Evolutionary conservation across 2,888 invertebrate genomes (phyloP).

Genomic region (Hedya salicella): DNA sequence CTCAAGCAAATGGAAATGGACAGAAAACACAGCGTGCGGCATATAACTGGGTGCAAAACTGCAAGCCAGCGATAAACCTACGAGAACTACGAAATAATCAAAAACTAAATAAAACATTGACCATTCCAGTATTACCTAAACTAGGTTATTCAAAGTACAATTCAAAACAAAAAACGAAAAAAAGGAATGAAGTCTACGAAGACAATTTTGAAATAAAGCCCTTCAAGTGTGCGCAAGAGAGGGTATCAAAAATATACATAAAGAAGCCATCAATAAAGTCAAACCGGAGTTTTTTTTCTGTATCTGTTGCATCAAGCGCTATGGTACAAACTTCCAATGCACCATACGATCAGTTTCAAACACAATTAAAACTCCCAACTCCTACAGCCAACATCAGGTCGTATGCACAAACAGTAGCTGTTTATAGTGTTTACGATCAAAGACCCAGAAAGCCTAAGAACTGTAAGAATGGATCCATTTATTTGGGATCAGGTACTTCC

Average conservation of each 20-base stretch:
- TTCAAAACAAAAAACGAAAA: neutral
- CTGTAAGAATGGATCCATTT: neutral
- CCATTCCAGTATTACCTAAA: neutral
- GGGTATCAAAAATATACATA: neutral
- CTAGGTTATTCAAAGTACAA: too few species aligned
- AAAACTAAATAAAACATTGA: too few species aligned
- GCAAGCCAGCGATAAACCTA: neutral
- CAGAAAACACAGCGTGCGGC: too few species aligned
- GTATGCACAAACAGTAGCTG: neutral
- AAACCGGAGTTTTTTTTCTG: neutral
- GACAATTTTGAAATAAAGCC: neutral
- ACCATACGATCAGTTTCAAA: neutral
- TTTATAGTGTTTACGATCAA: constrained; percentile 3
- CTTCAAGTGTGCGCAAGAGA: neutral
- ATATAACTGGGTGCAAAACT: too few species aligned
- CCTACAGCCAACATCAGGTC: neutral
- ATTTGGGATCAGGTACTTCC: neutral
- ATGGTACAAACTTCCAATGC: neutral
- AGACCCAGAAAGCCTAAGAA: neutral
- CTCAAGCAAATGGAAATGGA: too few species aligned
- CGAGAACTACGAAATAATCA: neutral
- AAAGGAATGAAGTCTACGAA: neutral
- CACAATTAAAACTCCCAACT: neutral
- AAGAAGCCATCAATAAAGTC: neutral
- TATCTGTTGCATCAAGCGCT: neutral